These are phyloP conservation scores for Epinephelus malabaricus DNA, from an alignment of 2,797 vertebrate species.

Conservation along the genomic window DNA sequence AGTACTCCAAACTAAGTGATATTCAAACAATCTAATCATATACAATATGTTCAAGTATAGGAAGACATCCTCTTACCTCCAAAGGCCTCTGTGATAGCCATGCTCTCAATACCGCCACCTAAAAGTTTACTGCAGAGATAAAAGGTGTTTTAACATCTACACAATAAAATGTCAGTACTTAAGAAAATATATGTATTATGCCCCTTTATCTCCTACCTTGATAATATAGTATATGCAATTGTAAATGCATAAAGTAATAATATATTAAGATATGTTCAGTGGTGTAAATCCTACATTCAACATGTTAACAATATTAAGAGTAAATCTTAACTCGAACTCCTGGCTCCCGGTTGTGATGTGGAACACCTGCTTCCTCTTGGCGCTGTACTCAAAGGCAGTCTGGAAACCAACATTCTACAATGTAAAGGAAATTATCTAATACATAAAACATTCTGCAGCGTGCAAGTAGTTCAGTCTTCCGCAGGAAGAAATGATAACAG, in stretches of 20 bases:
- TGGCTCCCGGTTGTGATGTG: constrained; percentile 96
- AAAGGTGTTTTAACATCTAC: constrained; percentile 11
- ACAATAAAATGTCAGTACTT: too few relatives aligned
- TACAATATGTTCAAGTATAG: background rate
- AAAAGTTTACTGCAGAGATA: constrained; percentile 92
- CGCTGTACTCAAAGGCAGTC: constrained; percentile 96
- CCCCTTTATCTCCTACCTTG: too few relatives aligned
- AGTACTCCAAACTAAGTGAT: background rate
- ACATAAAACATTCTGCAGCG: background rate
- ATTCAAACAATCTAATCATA: background rate
- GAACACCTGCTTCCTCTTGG: constrained; percentile 96
- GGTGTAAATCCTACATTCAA: background rate
- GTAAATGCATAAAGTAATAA: background rate
- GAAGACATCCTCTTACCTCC: constrained; percentile 87
- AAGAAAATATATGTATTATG: too few relatives aligned
- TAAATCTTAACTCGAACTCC: constrained; percentile 93
- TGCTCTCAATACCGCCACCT: constrained; percentile 98
- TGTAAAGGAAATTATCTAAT: constrained; percentile 22
- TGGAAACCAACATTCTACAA: constrained; percentile 93
- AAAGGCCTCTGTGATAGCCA: constrained; percentile 99
- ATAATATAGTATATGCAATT: background rate
- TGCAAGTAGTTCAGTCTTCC: background rate
- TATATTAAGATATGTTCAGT: background rate
- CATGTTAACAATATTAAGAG: background rate
- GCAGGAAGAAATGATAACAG: too few relatives aligned